phyloP scores from a whole-genome alignment of 2,797 vertebrate species.

The Gila robusta region DNA sequence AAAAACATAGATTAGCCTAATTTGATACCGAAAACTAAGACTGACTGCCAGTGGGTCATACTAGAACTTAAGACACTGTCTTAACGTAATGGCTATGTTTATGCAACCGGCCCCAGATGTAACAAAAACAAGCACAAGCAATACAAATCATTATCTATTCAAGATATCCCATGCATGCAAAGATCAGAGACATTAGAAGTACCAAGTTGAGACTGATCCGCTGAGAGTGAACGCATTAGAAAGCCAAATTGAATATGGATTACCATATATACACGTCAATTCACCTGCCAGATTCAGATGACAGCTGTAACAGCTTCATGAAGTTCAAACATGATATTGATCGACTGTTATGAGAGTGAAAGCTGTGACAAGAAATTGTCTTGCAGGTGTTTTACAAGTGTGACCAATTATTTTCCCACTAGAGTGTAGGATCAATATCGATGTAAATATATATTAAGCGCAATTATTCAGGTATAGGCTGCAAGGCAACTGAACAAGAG shows the following conservation, averaged over 20 bases:
- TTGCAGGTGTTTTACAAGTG: slow-evolving; percentile 31
- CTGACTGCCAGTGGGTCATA: no score
- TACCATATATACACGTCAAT: slow-evolving; percentile 67
- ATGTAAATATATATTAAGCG: slow-evolving; percentile 16
- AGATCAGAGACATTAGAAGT: slow-evolving; percentile 64
- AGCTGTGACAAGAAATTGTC: slow-evolving; percentile 35
- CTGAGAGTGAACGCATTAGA: slow-evolving; percentile 66
- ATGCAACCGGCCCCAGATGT: neutral
- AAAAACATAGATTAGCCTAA: no score
- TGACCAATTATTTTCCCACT: slow-evolving; percentile 24
- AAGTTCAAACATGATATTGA: slow-evolving; percentile 31
- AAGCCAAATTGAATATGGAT: slow-evolving; percentile 72
- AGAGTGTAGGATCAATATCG: slow-evolving; percentile 28
- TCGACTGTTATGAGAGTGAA: slow-evolving; percentile 9
- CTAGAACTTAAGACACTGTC: no score
- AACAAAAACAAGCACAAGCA: slow-evolving; percentile 12
- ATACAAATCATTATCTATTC: slow-evolving; percentile 17
- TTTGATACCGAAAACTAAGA: no score
- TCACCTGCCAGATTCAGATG: slow-evolving; percentile 53
- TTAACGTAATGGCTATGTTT: no score
- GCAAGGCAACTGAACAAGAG: neutral
- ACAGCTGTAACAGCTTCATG: slow-evolving; percentile 10
- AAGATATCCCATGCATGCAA: slow-evolving; percentile 5
- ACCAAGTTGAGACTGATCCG: slow-evolving; percentile 70
- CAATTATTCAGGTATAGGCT: slow-evolving; percentile 5